Conservation (phyloP, 1,140 invertebrate genomes). For the Dreissena polymorpha region DNA sequence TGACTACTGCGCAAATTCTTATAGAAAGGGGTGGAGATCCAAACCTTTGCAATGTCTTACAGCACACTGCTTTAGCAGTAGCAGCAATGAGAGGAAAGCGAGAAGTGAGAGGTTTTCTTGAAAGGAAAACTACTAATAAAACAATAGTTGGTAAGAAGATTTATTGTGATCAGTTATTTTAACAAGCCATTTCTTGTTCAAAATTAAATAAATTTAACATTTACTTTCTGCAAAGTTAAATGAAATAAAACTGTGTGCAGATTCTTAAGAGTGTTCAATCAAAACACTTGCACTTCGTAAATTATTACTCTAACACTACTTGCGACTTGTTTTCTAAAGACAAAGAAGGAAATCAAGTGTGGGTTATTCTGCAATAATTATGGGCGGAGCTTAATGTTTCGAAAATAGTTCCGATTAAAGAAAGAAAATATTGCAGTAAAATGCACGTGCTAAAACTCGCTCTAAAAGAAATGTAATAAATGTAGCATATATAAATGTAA, state of each 20-base stretch:
- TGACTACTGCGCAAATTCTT: conserved; percentile 78
- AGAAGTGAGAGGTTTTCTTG: conserved; percentile 76
- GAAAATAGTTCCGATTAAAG: too few relatives aligned
- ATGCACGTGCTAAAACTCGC: too few relatives aligned
- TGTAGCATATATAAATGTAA: too few relatives aligned
- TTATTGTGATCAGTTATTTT: not conserved
- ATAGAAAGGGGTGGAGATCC: conserved; percentile 77
- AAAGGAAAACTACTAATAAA: conserved; percentile 78
- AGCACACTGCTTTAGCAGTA: conserved; percentile 78
- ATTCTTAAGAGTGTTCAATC: too few relatives aligned
- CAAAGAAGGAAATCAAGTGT: too few relatives aligned
- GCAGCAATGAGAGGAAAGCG: conserved; percentile 71
- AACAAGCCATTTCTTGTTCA: not conserved
- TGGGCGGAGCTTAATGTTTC: too few relatives aligned
- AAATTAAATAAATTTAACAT: not conserved
- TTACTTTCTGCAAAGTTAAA: not conserved
- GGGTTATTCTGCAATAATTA: too few relatives aligned
- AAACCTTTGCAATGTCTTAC: conserved; percentile 74
- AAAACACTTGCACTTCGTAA: not conserved
- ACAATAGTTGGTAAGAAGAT: conserved; percentile 70
- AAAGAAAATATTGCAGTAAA: too few relatives aligned
- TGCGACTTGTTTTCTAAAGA: too few relatives aligned
- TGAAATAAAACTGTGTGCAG: too few relatives aligned
- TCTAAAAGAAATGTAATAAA: too few relatives aligned
- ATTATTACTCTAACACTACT: too few relatives aligned